Evolutionary conservation across 2,797 vertebrate species (phyloP).

Genomic region (Uromys caudimaculatus): DNA sequence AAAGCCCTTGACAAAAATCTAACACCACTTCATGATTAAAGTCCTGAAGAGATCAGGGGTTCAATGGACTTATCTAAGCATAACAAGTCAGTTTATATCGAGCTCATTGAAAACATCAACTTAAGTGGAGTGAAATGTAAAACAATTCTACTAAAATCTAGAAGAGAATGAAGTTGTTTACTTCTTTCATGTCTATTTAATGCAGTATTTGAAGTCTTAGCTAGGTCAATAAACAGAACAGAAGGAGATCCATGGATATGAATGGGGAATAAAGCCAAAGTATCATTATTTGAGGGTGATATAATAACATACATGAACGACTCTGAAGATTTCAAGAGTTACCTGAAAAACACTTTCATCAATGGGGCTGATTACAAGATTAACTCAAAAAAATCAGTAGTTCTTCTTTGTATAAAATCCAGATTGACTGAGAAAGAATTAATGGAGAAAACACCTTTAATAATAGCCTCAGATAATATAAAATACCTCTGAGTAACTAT

Average conservation of each 20-base stretch:
- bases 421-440: not conserved
- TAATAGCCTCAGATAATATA: not conserved
- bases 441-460: not conserved
- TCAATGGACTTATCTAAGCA: not conserved
- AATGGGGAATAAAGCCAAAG: not conserved
- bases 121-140: not conserved
- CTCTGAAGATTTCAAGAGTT: too few relatives aligned
- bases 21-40: not conserved
- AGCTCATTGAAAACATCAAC: not conserved
- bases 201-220: not conserved
- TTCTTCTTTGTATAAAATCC: too few relatives aligned
- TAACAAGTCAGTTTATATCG: not conserved
- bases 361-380: not conserved
- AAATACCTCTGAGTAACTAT: not conserved
- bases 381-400: not conserved
- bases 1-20: not conserved
- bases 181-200: not conserved
- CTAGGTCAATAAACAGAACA: not conserved
- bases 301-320: too few relatives aligned
- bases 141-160: not conserved
- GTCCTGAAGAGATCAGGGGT: not conserved
- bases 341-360: not conserved
- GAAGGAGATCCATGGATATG: not conserved
- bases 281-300: too few relatives aligned
- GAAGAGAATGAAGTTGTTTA: not conserved